phyloP scores from a whole-genome alignment of 2,113 vertebrate species.

The Rattus norvegicus region GRCr8 NC_086023.1:28980001-28980500 shows the following conservation, averaged over 20 bases:
- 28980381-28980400: neutral
- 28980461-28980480: neutral
- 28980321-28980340: neutral
- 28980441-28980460: neutral
- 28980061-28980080: conserved; percentile 24
- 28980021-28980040: neutral
- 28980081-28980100: conserved; percentile 27
- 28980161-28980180: conserved; percentile 23
- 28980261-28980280: too few species aligned
- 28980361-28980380: rapidly evolving
- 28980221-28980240: neutral
- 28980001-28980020: neutral
- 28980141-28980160: conserved; percentile 11
- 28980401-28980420: neutral
- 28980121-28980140: conserved; percentile 7
- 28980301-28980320: neutral
- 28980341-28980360: neutral
- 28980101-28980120: conserved; percentile 1
- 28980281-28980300: neutral
- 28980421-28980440: neutral
- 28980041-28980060: conserved; percentile 6
- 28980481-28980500: neutral
- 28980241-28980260: too few species aligned
- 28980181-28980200: neutral
- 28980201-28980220: neutral